Percentiles rank a stretch among this genome's conserved stretches.
phyloP scores from a whole-genome alignment of 2,113 vertebrate species.

The Rhadina sibilatrix region DNA sequence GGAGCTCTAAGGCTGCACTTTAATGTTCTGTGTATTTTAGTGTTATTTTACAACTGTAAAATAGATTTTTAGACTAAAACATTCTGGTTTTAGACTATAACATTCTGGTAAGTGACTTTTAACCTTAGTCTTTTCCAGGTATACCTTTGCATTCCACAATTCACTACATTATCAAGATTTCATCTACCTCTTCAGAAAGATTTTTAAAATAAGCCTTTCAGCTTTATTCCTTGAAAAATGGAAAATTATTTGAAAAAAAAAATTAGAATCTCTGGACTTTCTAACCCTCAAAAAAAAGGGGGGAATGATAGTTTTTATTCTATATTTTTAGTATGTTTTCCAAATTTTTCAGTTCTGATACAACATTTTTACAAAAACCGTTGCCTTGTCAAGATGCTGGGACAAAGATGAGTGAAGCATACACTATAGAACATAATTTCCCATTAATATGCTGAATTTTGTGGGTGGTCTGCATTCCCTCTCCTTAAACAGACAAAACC shows the following conservation, averaged over 20 bases:
- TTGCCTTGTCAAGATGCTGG: background rate
- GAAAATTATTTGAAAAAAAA: background rate
- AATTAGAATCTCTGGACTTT: background rate
- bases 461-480: background rate
- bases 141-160: background rate
- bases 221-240: background rate
- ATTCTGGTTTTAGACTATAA: no score
- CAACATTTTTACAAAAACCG: background rate
- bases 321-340: background rate
- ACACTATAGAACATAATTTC: rapidly evolving
- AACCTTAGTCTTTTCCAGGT: background rate
- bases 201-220: background rate
- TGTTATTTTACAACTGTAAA: background rate
- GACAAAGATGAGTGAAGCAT: background rate
- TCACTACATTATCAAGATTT: background rate
- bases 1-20: background rate
- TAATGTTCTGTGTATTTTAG: background rate
- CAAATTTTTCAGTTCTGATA: background rate
- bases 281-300: background rate
- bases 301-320: background rate
- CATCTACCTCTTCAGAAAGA: background rate
- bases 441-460: background rate
- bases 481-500: background rate
- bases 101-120: background rate
- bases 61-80: background rate